These are phyloP conservation scores for Graptemys geographica DNA, from an alignment of 2,797 vertebrate genomes.

Conservation along the genomic window DNA sequence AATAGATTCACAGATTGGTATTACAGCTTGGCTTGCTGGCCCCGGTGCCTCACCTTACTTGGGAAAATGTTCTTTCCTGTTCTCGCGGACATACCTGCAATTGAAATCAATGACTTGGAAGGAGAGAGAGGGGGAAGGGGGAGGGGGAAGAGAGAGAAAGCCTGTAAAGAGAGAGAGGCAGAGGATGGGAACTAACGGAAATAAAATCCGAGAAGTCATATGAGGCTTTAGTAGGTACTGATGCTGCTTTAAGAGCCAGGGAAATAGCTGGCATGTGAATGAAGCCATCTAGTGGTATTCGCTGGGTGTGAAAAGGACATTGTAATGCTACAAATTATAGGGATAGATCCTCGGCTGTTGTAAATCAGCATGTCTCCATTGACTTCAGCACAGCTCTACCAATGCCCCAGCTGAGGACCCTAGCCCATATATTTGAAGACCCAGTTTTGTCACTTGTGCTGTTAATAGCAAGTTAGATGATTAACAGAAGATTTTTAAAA, in stretches of 20 bases:
- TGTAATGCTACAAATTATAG: background rate
- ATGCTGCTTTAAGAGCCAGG: background rate
- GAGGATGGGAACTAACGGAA: background rate
- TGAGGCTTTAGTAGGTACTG: background rate
- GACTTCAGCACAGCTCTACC: background rate
- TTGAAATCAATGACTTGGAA: background rate
- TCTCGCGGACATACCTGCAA: background rate
- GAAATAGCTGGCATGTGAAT: background rate
- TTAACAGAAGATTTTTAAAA: background rate
- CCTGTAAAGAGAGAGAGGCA: background rate
- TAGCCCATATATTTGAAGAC: fast-evolving
- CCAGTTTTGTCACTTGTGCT: background rate
- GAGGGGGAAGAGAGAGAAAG: background rate
- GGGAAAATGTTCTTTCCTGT: background rate
- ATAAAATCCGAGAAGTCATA: background rate
- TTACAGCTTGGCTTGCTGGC: background rate
- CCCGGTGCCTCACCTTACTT: background rate
- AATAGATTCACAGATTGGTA: background rate
- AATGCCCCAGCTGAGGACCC: background rate
- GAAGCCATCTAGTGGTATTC: fast-evolving
- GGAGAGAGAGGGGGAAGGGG: too few relatives aligned
- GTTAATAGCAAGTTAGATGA: background rate
- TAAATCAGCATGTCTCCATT: background rate
- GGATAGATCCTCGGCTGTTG: background rate
- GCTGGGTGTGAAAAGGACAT: background rate